Evolutionary conservation across 1,140 invertebrate species (phyloP).

Genomic region (Aricia agestis): DNA sequence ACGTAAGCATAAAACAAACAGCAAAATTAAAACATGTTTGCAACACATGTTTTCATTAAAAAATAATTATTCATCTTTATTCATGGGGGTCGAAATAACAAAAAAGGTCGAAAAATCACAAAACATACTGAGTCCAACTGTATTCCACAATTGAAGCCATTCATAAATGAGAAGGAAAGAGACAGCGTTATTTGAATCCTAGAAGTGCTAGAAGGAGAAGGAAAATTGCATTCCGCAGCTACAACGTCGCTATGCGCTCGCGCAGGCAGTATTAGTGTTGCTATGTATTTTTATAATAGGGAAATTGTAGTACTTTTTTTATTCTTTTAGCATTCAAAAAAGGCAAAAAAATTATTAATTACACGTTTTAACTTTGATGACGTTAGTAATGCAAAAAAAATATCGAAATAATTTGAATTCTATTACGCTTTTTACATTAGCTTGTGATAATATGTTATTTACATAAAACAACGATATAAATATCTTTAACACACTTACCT

Average conservation of each 20-base stretch:
- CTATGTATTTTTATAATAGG: slow-evolving; percentile 3
- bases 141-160: slow-evolving; percentile 50
- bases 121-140: slow-evolving; percentile 50
- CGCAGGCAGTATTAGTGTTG: slow-evolving; percentile 24
- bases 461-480: background rate
- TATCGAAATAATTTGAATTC: no score
- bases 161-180: slow-evolving; percentile 60
- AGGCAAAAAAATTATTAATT: no score
- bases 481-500: background rate
- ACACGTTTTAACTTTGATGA: no score
- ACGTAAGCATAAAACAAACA: background rate
- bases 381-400: no score
- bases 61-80: slow-evolving; percentile 2
- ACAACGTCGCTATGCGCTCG: slow-evolving; percentile 33
- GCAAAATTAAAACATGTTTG: background rate
- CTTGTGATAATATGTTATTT: background rate
- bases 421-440: no score
- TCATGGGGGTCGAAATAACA: slow-evolving; percentile 19
- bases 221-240: slow-evolving; percentile 65
- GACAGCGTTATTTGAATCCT: slow-evolving; percentile 48
- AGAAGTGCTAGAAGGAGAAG: slow-evolving; percentile 51
- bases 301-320: background rate
- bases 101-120: slow-evolving; percentile 41
- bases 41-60: background rate
- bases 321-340: no score